Base-by-base conservation (phyloP, 2,113 vertebrate species). In the Oryzias melastigma region DNA sequence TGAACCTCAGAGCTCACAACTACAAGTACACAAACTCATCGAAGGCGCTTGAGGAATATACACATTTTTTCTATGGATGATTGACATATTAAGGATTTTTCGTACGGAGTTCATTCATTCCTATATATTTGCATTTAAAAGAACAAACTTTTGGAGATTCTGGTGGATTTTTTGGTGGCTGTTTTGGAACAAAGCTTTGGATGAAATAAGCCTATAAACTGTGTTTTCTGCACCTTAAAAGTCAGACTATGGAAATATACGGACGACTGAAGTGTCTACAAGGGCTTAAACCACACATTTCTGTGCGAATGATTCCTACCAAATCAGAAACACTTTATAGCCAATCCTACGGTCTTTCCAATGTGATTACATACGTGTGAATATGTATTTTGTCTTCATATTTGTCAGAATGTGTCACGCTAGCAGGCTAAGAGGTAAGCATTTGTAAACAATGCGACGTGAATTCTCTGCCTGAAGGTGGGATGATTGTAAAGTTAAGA, bases 111-210 rank as follows among this genome's bases (percentile, higher is more conserved):
- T 64, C 45, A 71, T 53, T 27, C 16, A n/a, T 45, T 16, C 8
- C 59, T 7, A 51, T 57, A 71, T 73, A 73, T 51, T n/a, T 62
- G 65, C 17, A 71, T 73, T 71, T 69, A 65, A 80, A 75, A 69
- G 46, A 77, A 81, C 25, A 76, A 71, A 48, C 71, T 74, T 82
- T 75, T 69, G 80, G 84, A 86, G 62, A 73, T 76, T 75, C 75
- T 76, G 71, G 68, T 73, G 86, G 83, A 78, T 65, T 62, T 62
- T 59, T 68, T 29, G 43, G 69, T 62, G 44, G 61, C 75, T 65
- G 66, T 74, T 75, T 77, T 75, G 80, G 79, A 87, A 73, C 18
- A 43, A 54, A 75, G 75, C 74, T 66, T 62, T 76, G 85, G 85
- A 88, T 82, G 62, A 69, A 78, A 72, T 63, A 83, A 73, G 68